Base-by-base conservation (phyloP, 2,888 invertebrate genomes). In the Stenodema calcarata region DNA sequence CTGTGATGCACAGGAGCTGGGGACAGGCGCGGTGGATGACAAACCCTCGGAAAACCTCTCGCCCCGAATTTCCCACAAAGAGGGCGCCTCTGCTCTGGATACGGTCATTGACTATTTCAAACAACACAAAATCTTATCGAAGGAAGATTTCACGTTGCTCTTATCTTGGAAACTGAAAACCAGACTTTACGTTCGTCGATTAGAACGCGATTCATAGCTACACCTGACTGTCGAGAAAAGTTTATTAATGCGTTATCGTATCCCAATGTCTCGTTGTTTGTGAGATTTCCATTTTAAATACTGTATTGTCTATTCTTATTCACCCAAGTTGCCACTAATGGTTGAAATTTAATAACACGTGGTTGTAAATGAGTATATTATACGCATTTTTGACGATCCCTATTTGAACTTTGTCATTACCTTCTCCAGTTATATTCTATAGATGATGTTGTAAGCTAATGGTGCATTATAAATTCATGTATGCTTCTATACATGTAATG, bases 31-130 rank as follows among this genome's bases (percentile, higher is more conserved):
- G 50, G 50, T 27, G 9, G 62, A 84, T 18, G 84, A 62, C 28
- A 80, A 44, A 80, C 62, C 18, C 69, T 27, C 41, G 35, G 28
- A 35, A 4, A 12, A 50, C 27, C 86, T 50, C 62, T 79, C 54
- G n/a, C 28, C 62, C 1, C 87, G 41, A 27, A 28, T 83, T 41
- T 76, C 83, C 50, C 81, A 86, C 81, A 47, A 81, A n/a, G 42
- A 9, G 18, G 81, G 73, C n/a, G 75, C 47, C 16, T 73, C 70
- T 62, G 88, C 88, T 9, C 79, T 88, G 47, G 80, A 88, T 30
- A 87, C 87, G 14, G 69, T 83, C 12, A 83, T 82, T 41, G 82
- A 87, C 18, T 87, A 87, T 86, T 73, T 83, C 76, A 85, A 76
- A 83, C 88, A 87, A 73, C 76, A 86, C 30, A 69, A 82, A 78